Base-by-base conservation (phyloP, 2,888 invertebrate genomes). In the Agrochola macilenta region DNA sequence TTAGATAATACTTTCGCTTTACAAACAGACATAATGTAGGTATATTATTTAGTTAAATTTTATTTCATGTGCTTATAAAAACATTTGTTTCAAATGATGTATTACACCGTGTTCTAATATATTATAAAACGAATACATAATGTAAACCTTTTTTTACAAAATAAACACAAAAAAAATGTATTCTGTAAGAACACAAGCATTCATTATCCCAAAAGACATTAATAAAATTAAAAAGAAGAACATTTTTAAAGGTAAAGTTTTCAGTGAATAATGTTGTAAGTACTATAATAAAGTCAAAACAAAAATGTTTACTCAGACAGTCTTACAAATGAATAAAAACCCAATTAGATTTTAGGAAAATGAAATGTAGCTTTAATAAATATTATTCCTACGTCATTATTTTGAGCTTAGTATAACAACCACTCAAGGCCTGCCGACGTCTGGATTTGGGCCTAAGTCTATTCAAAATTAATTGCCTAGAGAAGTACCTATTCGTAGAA, bases 201-300 rank as follows among this genome's bases (percentile, higher is more conserved):
- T 83, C 7, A 58, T 79, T 79, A 60, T 65, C 49, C 43, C 43
- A 65, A 75, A 72, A 58, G 52, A 69, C 69, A 79, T 70, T 66
- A 66, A 71, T 79, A 77, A 76, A 83, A 85, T 77, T 79, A 82
- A 85, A 80, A 74, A n/a, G 49, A 30, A 57, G 7, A 74, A 77
- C 70, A 84, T 63, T 85, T 76, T 64, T 35, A n/a, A 71, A 71
- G 65, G 68, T 69, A 75, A 82, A 74, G n/a, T 76, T 78, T 79
- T 65, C 17, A n/a, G 49, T 61, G 52, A 66, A 82, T 57, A 75
- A 73, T 65, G 1, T 64, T 73, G 17, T 68, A 52, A 71, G 57
- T 58, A 77, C 23, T 3, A 69, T 57, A 75, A 73, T 74, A 82
- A 80, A 74, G 26, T 43, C 26, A 63, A 60, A 77, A 77, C 35